phyloP scores from a whole-genome alignment of 2,113 vertebrate genomes.

The Rhipidura dahli region DNA sequence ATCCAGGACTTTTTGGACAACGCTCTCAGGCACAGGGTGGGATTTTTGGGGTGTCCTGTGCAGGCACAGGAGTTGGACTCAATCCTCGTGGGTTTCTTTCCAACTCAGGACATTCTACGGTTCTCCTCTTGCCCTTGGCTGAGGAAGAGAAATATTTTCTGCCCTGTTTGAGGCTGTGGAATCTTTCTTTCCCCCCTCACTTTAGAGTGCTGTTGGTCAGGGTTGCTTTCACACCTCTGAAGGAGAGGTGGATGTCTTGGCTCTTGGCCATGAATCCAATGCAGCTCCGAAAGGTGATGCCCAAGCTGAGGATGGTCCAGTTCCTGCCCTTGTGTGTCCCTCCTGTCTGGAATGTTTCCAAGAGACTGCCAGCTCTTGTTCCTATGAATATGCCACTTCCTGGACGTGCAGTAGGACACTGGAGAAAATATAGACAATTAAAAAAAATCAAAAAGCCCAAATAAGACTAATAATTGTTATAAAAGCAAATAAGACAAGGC shows the following conservation, averaged over 20 bases:
- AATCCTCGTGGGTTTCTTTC: not conserved
- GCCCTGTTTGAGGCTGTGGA: not conserved
- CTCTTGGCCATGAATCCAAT: fast-evolving
- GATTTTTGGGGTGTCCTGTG: not conserved
- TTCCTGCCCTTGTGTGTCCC: fast-evolving
- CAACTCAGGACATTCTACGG: not conserved
- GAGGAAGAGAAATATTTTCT: not conserved
- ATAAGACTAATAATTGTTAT: not conserved
- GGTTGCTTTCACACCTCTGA: not conserved
- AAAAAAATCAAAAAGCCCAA: not conserved
- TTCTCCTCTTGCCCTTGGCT: not conserved
- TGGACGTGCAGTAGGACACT: fast-evolving
- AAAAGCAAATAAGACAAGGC: not conserved
- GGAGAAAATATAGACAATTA: not conserved
- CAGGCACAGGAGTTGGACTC: not conserved
- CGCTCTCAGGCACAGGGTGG: not conserved
- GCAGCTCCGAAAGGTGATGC: fast-evolving
- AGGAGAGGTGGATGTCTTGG: not conserved
- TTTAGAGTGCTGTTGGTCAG: not conserved
- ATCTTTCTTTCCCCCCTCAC: fast-evolving
- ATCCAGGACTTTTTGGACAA: not conserved
- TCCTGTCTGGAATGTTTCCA: not conserved
- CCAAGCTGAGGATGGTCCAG: not conserved
- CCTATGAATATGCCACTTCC: fast-evolving
- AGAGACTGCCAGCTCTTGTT: not conserved